Conservation (phyloP, 2,113 vertebrate species). For the Elanoides forficatus region DNA sequence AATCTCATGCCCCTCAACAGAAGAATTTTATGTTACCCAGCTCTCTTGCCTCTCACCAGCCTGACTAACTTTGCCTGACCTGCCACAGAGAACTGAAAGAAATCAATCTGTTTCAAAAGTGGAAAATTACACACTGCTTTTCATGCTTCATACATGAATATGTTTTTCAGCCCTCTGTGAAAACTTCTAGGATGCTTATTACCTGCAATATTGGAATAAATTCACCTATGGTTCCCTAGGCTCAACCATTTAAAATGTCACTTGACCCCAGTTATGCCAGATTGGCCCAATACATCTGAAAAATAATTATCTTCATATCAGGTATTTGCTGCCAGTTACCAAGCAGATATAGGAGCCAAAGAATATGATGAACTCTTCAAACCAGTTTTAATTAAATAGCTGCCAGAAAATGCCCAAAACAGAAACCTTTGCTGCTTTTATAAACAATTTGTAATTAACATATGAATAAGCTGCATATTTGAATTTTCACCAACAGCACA, state of each 20-base stretch:
- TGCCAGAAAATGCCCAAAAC: background rate
- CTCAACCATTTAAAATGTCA: background rate
- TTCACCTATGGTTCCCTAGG: background rate
- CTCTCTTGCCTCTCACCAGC: background rate
- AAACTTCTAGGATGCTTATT: background rate
- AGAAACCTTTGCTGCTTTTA: background rate
- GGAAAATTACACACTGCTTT: background rate
- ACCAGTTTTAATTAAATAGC: background rate
- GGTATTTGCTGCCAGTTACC: background rate
- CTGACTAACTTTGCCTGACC: conserved; percentile 12
- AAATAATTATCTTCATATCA: background rate
- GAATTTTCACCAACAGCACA: background rate
- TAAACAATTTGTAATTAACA: background rate
- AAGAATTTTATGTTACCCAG: background rate
- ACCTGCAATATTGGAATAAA: background rate
- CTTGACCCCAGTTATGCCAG: background rate
- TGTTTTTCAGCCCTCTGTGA: background rate
- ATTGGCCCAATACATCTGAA: background rate
- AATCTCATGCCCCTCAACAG: background rate
- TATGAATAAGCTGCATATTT: background rate
- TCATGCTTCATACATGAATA: background rate
- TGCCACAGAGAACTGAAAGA: background rate
- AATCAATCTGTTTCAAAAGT: background rate
- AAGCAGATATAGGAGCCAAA: background rate
- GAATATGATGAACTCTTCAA: background rate